These are phyloP conservation scores for Tribolium freemani DNA, from an alignment of 2,888 invertebrate genomes.

Conservation along the genomic window DNA sequence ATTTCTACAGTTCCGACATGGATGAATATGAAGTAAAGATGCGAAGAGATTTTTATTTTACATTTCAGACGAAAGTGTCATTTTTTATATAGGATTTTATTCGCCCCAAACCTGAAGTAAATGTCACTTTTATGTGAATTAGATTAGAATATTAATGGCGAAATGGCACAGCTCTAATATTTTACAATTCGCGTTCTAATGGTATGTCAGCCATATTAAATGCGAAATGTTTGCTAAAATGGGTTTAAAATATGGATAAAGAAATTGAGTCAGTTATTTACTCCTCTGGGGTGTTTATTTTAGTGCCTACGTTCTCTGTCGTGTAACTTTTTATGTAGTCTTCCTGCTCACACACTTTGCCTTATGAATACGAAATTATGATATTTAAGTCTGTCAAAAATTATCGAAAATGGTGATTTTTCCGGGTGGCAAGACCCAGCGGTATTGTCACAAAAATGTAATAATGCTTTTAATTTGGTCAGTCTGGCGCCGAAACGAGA, in stretches of 20 bases:
- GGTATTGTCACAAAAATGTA: conserved; percentile 36
- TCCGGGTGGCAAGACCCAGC: conserved; percentile 8
- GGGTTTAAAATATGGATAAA: conserved; percentile 28
- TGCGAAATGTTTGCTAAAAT: conserved; percentile 27
- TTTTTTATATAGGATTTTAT: conserved; percentile 35
- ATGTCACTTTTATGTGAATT: conserved; percentile 34
- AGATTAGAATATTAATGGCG: conserved; percentile 34
- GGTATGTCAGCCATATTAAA: conserved; percentile 23
- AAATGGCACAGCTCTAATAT: conserved; percentile 27
- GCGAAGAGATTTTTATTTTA: conserved; percentile 28
- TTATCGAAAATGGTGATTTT: conserved; percentile 10
- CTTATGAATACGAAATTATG: conserved; percentile 28
- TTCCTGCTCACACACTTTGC: conserved; percentile 21
- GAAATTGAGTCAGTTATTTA: conserved; percentile 31
- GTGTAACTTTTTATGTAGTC: conserved; percentile 31
- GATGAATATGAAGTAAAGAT: conserved; percentile 28
- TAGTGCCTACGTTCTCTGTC: conserved; percentile 9
- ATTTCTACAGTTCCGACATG: neutral
- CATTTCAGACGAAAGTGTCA: conserved; percentile 30
- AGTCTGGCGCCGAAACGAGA: conserved; percentile 37
- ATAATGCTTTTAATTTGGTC: conserved; percentile 42
- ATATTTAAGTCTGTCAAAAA: conserved; percentile 7
- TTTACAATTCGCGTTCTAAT: conserved; percentile 32
- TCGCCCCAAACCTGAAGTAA: conserved; percentile 31
- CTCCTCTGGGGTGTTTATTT: conserved; percentile 28